Evolutionary conservation across 1,140 invertebrate species (phyloP).

Genomic region (Chelonus insularis): DNA sequence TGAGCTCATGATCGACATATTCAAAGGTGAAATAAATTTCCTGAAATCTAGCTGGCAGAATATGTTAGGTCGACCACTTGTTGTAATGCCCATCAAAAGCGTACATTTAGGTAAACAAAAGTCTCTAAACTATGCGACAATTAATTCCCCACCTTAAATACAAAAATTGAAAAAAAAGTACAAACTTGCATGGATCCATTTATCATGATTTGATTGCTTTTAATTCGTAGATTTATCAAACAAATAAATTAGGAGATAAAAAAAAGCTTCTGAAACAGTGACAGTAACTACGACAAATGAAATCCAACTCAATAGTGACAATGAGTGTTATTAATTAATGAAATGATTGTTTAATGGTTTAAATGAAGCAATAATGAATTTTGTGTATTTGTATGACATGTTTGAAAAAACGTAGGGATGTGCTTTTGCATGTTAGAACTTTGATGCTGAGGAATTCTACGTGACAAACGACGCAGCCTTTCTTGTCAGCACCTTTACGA

Average conservation of each 20-base stretch:
- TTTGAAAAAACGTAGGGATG: neutral
- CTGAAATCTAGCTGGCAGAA: slow-evolving; percentile 95
- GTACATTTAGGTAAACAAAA: slow-evolving; percentile 85
- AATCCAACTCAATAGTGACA: too few relatives aligned
- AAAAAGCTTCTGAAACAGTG: too few relatives aligned
- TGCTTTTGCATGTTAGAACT: slow-evolving; percentile 68
- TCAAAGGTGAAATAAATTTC: slow-evolving; percentile 95
- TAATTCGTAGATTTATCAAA: too few relatives aligned
- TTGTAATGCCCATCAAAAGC: slow-evolving; percentile 85
- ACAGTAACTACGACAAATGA: too few relatives aligned
- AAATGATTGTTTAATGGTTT: too few relatives aligned
- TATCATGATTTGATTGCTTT: too few relatives aligned
- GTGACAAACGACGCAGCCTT: slow-evolving; percentile 87
- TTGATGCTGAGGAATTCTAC: slow-evolving; percentile 93
- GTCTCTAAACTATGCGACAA: slow-evolving; percentile 34
- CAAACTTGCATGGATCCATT: too few relatives aligned
- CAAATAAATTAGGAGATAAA: too few relatives aligned
- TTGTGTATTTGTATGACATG: slow-evolving; percentile 50
- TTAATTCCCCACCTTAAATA: too few relatives aligned
- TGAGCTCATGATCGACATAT: slow-evolving; percentile 95
- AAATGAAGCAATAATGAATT: neutral
- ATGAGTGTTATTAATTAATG: too few relatives aligned
- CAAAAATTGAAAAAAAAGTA: too few relatives aligned
- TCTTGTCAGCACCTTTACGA: slow-evolving; percentile 83
- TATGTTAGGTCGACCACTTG: slow-evolving; percentile 86